Evolutionary conservation across 2,888 invertebrate species (phyloP).

Genomic region (Cacoxenus indagator): DNA sequence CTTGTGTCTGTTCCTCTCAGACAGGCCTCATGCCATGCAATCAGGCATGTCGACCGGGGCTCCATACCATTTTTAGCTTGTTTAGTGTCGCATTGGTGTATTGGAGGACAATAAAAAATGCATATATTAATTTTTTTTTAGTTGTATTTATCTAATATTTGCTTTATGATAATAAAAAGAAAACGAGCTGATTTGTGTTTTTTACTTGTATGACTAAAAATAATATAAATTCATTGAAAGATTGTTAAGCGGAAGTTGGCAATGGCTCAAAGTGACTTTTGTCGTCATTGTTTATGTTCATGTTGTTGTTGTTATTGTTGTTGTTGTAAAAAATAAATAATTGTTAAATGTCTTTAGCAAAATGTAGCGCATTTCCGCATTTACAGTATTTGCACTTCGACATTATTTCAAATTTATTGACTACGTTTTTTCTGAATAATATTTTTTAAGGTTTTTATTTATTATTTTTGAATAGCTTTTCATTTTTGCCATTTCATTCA

Average conservation of each 20-base stretch:
- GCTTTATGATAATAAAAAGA: not conserved
- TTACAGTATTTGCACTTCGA: not conserved
- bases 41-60: conserved; percentile 30
- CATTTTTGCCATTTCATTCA: not conserved
- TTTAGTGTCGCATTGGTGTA: not conserved
- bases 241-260: conserved; percentile 13
- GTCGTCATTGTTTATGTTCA: not conserved
- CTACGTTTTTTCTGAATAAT: conserved; percentile 2
- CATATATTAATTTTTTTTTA: not conserved
- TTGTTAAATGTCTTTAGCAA: not conserved
- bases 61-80: not conserved
- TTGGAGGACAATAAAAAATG: not conserved
- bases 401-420: conserved; percentile 11
- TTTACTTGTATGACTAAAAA: not conserved
- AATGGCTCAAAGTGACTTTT: conserved; percentile 8
- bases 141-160: not conserved
- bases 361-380: conserved; percentile 16
- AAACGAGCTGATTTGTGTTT: not conserved
- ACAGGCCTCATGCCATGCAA: conserved; percentile 72
- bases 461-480: not conserved
- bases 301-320: not conserved
- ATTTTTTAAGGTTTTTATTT: not conserved
- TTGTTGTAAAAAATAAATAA: conserved; percentile 11
- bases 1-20: conserved; percentile 72
- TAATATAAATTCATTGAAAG: conserved; percentile 2